Evolutionary conservation across 2,113 vertebrate species (phyloP).

Genomic region (Uria lomvia): DNA sequence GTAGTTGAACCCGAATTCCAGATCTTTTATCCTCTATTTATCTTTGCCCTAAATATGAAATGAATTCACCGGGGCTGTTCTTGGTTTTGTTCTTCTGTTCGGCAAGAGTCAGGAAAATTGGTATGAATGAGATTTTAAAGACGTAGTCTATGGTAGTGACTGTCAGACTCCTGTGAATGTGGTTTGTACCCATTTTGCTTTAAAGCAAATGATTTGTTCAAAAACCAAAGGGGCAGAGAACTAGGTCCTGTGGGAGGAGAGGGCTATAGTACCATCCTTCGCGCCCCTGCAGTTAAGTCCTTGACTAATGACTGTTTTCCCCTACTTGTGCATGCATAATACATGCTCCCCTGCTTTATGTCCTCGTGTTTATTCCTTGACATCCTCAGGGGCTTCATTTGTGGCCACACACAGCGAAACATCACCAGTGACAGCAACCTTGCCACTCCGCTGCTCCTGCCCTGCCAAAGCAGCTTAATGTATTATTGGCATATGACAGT

Average conservation of each 20-base stretch:
- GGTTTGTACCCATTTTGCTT: not conserved
- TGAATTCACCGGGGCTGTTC: not conserved
- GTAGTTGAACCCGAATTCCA: not conserved
- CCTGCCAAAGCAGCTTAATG: not conserved
- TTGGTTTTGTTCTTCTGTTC: not conserved
- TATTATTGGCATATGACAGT: constrained; percentile 17
- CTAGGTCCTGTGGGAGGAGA: not conserved
- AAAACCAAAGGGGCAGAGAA: not conserved
- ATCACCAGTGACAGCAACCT: not conserved
- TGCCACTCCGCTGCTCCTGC: not conserved
- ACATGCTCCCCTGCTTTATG: not conserved
- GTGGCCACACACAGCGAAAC: not conserved
- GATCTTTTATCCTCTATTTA: not conserved
- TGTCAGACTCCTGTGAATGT: not conserved
- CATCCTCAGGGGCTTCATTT: not conserved
- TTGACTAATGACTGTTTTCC: not conserved
- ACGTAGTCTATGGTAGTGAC: not conserved
- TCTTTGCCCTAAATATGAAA: not conserved
- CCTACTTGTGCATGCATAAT: not conserved
- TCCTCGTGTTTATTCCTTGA: not conserved
- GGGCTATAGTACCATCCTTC: not conserved
- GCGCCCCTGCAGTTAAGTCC: not conserved
- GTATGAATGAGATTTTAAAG: not conserved
- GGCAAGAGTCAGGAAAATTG: not conserved
- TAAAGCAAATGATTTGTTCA: not conserved